Evolutionary conservation across 2,113 vertebrate genomes (phyloP), one percentile per base, ranked within the genome.

Genomic region (Sprattus sprattus): DNA sequence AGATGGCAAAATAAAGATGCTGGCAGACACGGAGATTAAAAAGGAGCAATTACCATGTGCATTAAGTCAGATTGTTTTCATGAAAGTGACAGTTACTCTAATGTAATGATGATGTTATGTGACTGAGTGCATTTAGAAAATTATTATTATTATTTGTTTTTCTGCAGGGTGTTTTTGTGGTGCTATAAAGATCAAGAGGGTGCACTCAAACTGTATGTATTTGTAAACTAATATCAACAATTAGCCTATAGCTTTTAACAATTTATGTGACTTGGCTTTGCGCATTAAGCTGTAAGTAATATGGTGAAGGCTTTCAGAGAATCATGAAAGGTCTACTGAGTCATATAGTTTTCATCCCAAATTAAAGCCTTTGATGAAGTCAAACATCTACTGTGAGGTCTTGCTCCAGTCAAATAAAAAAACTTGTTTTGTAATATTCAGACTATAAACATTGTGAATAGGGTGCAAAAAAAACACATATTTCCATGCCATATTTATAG

Each of bases 1-100:
- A 78, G 75, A 64, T 85, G 86, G 88, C 86, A 45, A 54, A 67
- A 44, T 22, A 64, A 25, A 64, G 25, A 71, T 32, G 28, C 64
- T 71, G 10, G 64, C 25, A 71, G 64, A 9, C 64, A 71, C 64
- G 10, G 64, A 71, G 64, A 71, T 71, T 71, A 71, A 25, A 71
- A 54, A 9, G n/a, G n/a, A 71, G 64, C 64, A 71, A 71, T 71
- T 71, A 71, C 64, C 10, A 32, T 64, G 60, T 71, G 25, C 64
- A 71, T 71, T 71, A 71, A 67, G 25, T 32, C 64, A 71, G 22
- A 67, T 11, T 11, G 64, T 71, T 71, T 71, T 71, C 13, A 11
- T 49, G 9, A 28, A 71, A 71, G 64, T 71, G 64, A 15, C 64
- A 28, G 64, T 71, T 32, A 71, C 64, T 71, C n/a, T 71, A 71